Conservation (phyloP, 1,140 invertebrate species). For the Zeugodacus cucurbitae region DNA sequence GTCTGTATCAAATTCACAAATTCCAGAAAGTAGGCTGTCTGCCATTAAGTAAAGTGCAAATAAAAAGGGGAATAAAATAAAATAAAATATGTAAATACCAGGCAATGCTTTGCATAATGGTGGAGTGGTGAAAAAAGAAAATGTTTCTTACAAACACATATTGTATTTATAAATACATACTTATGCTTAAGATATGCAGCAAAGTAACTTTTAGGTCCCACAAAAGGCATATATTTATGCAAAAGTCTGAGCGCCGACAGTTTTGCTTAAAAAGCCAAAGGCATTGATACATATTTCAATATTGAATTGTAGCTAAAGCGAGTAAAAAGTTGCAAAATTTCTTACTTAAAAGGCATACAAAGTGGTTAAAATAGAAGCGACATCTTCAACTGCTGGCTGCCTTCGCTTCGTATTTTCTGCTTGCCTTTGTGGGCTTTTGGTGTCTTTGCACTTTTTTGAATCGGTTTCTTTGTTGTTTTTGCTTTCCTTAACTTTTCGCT, state of each 20-base stretch:
- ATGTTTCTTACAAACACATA: not conserved
- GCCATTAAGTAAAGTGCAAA: conserved; percentile 17
- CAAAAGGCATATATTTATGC: not conserved
- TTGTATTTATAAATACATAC: not conserved
- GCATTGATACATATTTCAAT: not conserved
- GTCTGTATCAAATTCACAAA: not conserved
- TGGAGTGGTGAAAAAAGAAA: not conserved
- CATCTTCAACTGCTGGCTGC: not conserved
- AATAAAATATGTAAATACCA: conserved; percentile 8
- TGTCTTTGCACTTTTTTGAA: not conserved
- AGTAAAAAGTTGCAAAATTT: not conserved
- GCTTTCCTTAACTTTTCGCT: not conserved
- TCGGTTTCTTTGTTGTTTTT: not conserved
- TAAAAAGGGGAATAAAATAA: not conserved
- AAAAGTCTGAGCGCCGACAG: not conserved
- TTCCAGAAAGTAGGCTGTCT: conserved; percentile 20
- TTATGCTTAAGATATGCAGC: no score
- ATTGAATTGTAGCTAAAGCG: not conserved
- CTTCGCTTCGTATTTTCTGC: not conserved
- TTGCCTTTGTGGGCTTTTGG: not conserved
- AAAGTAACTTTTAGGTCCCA: not conserved
- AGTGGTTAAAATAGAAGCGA: not conserved
- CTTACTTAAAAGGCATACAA: not conserved
- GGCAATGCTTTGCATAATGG: not conserved
- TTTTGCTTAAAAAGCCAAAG: not conserved